A percentile compares a stretch with the other conserved stretches of the same genome.
phyloP scores from a whole-genome alignment of 2,888 invertebrate species.

The Papilio protenor region DNA sequence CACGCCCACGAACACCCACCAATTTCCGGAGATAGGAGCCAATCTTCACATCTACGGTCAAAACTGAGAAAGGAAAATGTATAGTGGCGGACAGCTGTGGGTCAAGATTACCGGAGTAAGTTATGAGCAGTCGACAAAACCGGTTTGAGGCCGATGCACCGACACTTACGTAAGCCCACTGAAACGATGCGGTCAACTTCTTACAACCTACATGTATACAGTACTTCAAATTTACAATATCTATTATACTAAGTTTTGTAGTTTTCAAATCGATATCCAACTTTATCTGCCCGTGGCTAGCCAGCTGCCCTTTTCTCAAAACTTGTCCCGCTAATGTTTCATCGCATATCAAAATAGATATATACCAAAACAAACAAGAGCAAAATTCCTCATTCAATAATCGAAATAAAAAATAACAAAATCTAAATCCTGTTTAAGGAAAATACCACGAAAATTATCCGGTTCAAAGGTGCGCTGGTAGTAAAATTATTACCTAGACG shows the following conservation, averaged over 20 bases:
- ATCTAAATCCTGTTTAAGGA: neutral
- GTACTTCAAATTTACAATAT: neutral
- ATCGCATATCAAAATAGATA: neutral
- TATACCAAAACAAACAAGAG: neutral
- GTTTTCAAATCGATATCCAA: neutral
- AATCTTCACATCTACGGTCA: constrained; percentile 61
- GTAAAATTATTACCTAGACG: neutral
- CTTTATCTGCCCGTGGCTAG: neutral
- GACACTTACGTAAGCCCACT: constrained; percentile 46
- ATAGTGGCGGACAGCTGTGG: constrained; percentile 74
- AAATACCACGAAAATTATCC: neutral
- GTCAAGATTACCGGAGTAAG: constrained; percentile 79
- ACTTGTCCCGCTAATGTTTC: neutral
- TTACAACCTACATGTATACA: neutral
- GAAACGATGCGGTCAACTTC: constrained; percentile 23
- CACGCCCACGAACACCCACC: constrained; percentile 58
- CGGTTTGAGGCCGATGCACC: constrained; percentile 73
- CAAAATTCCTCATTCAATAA: neutral
- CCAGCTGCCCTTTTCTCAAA: neutral
- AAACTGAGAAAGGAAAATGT: constrained; percentile 58
- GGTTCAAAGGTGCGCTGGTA: neutral
- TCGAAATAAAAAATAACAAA: neutral
- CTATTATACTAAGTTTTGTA: neutral
- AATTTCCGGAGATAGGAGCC: constrained; percentile 60
- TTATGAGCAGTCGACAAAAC: constrained; percentile 66